Evolutionary conservation across 2,888 invertebrate species (phyloP), one percentile per base, ranked within the genome.

Genomic region (Hybos culiciformis): DNA sequence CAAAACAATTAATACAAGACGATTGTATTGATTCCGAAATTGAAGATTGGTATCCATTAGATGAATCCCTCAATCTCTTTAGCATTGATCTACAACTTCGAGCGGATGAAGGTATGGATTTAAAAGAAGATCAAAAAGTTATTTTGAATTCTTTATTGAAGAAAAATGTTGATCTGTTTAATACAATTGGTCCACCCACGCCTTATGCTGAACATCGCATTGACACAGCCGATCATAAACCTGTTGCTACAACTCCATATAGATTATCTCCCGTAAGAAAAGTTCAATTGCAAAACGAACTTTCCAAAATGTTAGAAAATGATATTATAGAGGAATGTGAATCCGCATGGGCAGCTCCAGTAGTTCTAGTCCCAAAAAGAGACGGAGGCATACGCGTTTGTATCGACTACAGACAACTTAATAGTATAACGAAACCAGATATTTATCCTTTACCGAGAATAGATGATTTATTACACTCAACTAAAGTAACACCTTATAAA

Each of bases 231-330:
- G 34, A 26, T 21, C 39, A 44, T 12, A 8, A 36, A n/a, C 60
- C 61, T 0, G 53, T 60, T 8, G 52, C 59, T 3, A 48, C 52
- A 1, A 54, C 57, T 4, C 60, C 58, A 4, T 61, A 61, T 46
- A 46, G 59, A 17, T 36, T 61, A 37, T 52, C 56, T 9, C 54
- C 57, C 7, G 34, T 44, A 0, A 53, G 41, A 39, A 46, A 44
- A 29, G 29, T 21, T 26, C 38, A 46, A n/a, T 19, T 46, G 21
- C 41, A 44, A 31, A 17, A 9, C 4, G 34, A 44, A 34, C 14
- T 44, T 9, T 21, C 42, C 3, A 31, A 39, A 29, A 43, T 45
- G 39, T 23, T 31, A 12, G 20, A 32, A 18, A 50, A 51, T 19
- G 53, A 48, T 5, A 50, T 56, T 1, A 44, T 41, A 17, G 39